Conservation (phyloP, 2,113 vertebrate genomes). For the Epinephelus lanceolatus region DNA sequence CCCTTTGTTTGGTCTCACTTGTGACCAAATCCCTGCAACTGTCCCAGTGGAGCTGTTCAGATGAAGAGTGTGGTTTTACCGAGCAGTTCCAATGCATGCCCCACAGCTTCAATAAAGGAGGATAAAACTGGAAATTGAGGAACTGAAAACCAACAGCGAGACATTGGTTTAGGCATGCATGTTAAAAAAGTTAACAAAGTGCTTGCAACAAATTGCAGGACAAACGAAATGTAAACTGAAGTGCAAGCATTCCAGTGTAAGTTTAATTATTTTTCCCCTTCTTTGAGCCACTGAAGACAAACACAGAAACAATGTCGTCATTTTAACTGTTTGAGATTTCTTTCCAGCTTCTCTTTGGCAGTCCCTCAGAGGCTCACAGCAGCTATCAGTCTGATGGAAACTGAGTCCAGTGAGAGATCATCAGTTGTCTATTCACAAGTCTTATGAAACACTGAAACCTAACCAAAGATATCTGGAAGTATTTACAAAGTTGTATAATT, state of each 20-base stretch:
- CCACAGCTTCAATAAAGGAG: neutral
- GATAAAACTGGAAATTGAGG: neutral
- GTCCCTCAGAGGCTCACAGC: neutral
- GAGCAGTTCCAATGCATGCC: neutral
- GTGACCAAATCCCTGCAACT: neutral
- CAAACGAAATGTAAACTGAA: neutral
- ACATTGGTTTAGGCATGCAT: neutral
- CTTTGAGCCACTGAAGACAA: constrained; percentile 12
- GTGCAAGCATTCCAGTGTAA: neutral
- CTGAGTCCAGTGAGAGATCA: constrained; percentile 31
- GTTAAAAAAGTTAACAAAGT: neutral
- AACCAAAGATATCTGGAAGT: constrained; percentile 75
- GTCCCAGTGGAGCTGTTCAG: constrained; percentile 33
- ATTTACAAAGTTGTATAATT: constrained; percentile 76
- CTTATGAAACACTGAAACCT: constrained; percentile 37
- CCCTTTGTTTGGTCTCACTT: neutral
- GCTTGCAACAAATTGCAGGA: neutral
- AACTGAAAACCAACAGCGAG: constrained; percentile 1
- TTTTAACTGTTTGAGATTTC: constrained; percentile 6
- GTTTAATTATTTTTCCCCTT: neutral
- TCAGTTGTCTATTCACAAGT: constrained; percentile 39
- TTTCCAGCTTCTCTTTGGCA: constrained; percentile 43
- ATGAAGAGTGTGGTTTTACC: constrained; percentile 24
- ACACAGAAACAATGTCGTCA: constrained; percentile 35
- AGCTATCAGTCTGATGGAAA: constrained; percentile 49